Evolutionary conservation across 1,140 invertebrate genomes (phyloP).

Genomic region (Lasioglossum albipes): DNA sequence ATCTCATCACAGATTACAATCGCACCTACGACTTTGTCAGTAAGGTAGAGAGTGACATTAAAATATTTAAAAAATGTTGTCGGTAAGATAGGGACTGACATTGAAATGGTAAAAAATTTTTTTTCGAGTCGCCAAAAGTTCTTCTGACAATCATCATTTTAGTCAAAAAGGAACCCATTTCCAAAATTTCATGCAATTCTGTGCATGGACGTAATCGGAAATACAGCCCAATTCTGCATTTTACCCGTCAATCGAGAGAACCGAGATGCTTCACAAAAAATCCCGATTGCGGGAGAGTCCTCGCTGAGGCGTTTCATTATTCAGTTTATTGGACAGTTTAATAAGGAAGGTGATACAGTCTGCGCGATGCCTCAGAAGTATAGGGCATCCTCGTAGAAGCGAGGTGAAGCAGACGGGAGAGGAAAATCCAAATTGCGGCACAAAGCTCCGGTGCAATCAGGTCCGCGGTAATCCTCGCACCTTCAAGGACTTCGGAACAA

Average conservation of each 20-base stretch:
- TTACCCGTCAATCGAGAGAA: neutral
- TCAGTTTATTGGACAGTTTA: slow-evolving; percentile 34
- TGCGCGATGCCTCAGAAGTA: neutral
- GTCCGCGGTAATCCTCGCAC: slow-evolving; percentile 52
- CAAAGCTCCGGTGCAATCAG: slow-evolving; percentile 56
- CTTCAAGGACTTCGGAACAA: slow-evolving; percentile 53
- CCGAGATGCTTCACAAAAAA: neutral
- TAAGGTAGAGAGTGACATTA: no score
- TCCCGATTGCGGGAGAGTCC: neutral
- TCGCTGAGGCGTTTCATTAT: slow-evolving; percentile 14
- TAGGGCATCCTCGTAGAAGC: neutral
- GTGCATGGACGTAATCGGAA: no score
- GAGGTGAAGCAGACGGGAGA: neutral
- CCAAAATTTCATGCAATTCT: no score
- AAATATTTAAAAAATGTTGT: no score
- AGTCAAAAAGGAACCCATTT: no score
- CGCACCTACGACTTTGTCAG: no score
- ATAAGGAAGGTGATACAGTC: slow-evolving; percentile 2
- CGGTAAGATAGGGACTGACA: no score
- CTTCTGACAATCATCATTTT: no score
- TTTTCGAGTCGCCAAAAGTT: no score
- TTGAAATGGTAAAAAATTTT: no score
- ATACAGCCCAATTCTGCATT: accelerated
- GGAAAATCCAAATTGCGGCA: slow-evolving; percentile 59
- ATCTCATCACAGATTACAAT: no score